A percentile compares a stretch with the other conserved stretches of the same genome.
Evolutionary conservation across 2,888 invertebrate species (phyloP).

Genomic region (Cotesia congregata): DNA sequence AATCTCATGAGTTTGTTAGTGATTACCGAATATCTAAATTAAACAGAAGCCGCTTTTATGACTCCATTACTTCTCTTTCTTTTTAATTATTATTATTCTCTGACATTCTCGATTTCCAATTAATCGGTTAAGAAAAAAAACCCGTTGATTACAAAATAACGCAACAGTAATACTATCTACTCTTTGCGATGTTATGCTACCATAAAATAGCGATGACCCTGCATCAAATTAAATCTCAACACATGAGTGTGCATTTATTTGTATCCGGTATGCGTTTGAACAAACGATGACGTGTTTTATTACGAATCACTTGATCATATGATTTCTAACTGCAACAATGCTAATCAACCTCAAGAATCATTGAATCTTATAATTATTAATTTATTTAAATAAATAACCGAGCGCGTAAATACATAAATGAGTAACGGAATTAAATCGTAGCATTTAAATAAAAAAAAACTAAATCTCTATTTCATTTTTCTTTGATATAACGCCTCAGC

Average conservation of each 20-base stretch:
- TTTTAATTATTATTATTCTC: not conserved
- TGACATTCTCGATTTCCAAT: slow-evolving; percentile 13
- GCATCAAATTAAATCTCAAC: not conserved
- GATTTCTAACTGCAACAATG: not conserved
- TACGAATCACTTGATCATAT: not conserved
- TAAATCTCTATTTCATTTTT: slow-evolving; percentile 43
- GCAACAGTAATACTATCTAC: not conserved
- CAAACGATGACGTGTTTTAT: not conserved
- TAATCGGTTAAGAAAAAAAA: slow-evolving; percentile 14
- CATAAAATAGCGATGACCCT: not conserved
- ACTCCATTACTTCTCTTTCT: not conserved
- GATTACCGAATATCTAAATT: slow-evolving; percentile 35
- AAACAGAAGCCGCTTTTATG: not conserved
- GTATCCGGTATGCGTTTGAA: slow-evolving; percentile 2
- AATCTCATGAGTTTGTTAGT: slow-evolving; percentile 31
- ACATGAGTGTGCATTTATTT: slow-evolving; percentile 1
- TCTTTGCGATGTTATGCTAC: not conserved
- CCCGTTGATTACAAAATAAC: not conserved
- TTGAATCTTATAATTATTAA: not conserved
- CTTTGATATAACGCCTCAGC: slow-evolving; percentile 54
- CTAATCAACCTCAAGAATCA: not conserved
- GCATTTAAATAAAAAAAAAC: slow-evolving; percentile 15
- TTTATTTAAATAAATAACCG: not conserved
- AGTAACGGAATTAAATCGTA: not conserved
- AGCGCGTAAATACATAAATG: not conserved